A percentile compares a stretch with the other conserved stretches of the same genome.
phyloP scores from a whole-genome alignment of 2,113 vertebrate genomes.

The Marmota monax region DNA sequence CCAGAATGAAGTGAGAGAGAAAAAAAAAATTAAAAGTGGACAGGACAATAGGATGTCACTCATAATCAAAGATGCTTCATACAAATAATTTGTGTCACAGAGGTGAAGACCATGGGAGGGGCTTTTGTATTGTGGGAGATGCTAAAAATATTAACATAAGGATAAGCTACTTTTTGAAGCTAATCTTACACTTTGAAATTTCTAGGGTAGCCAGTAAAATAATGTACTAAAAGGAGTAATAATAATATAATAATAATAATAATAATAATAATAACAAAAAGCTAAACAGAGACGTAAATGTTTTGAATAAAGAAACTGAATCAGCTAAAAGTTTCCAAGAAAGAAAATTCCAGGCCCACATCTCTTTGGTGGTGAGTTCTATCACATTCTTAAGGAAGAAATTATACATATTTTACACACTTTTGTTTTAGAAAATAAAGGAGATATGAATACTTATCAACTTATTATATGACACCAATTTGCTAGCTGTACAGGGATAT shows the following conservation, averaged over 20 bases:
- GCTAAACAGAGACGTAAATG: not conserved
- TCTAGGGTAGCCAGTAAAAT: no score
- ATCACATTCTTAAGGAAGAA: not conserved
- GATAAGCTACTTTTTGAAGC: no score
- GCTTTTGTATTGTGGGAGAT: no score
- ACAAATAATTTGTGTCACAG: not conserved
- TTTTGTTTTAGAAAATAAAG: not conserved
- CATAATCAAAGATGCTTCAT: not conserved
- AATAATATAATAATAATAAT: no score
- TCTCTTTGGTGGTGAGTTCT: not conserved
- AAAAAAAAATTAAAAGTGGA: not conserved
- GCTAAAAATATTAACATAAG: no score
- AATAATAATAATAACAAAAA: no score
- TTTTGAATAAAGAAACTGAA: not conserved
- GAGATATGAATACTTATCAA: not conserved
- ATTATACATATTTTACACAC: not conserved
- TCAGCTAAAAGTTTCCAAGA: not conserved
- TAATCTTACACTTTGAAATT: no score
- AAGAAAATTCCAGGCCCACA: not conserved
- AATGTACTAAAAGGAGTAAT: no score
- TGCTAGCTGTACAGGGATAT: not conserved
- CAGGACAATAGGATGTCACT: not conserved
- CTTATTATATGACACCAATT: not conserved
- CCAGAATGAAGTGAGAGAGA: not conserved
- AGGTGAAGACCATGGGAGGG: not conserved